Percentiles rank a stretch among this genome's conserved stretches.
phyloP scores from a whole-genome alignment of 2,888 invertebrate species.

The Nomada hirtipes region DNA sequence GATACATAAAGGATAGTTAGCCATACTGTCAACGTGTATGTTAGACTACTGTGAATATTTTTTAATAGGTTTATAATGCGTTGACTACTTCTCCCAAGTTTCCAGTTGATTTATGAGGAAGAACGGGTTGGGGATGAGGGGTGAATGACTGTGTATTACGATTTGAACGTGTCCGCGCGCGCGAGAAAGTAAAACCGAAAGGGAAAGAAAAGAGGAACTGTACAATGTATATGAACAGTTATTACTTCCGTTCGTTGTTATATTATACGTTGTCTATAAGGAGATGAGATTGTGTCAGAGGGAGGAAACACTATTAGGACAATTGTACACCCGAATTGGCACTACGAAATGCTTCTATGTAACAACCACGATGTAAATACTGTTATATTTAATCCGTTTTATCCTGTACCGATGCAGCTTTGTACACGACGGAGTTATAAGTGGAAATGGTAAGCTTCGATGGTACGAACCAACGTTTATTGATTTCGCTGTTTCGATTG shows the following conservation, averaged over 20 bases:
- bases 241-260: constrained; percentile 70
- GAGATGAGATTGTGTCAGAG: constrained; percentile 14
- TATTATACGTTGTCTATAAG: constrained; percentile 70
- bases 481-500: constrained; percentile 25
- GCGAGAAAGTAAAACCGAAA: constrained; percentile 35
- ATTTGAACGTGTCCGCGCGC: constrained; percentile 45
- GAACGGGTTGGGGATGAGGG: neutral
- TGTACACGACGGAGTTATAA: constrained; percentile 45
- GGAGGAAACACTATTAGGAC: constrained; percentile 67
- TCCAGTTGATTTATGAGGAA: constrained; percentile 70
- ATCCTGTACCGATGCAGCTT: constrained; percentile 66
- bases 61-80: constrained; percentile 82
- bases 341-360: constrained; percentile 72
- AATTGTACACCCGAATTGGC: constrained; percentile 74
- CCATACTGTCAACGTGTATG: constrained; percentile 78
- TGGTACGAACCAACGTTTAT: constrained; percentile 20
- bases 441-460: constrained; percentile 29
- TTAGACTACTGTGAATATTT: constrained; percentile 83
- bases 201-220: constrained; percentile 56
- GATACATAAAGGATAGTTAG: constrained; percentile 72
- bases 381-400: constrained; percentile 71
- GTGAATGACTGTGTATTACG: constrained; percentile 42
- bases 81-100: constrained; percentile 75
- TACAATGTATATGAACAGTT: constrained; percentile 63
- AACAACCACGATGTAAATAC: constrained; percentile 78